Base-by-base conservation (phyloP, 2,113 vertebrate genomes). In the Galbula dea region DNA sequence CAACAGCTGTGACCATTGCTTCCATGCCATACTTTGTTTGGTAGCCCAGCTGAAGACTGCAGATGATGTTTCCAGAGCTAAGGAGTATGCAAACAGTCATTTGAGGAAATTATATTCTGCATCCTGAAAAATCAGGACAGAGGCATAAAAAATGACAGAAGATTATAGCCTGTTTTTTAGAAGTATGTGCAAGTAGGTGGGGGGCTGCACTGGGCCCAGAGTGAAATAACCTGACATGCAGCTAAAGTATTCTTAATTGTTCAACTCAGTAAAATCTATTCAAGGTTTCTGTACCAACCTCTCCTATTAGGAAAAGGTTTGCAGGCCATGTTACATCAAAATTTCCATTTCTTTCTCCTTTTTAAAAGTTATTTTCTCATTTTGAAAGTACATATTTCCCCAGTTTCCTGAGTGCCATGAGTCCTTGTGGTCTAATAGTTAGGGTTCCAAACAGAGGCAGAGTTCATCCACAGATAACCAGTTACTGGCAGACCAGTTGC, bases 281-380 rank as follows among this genome's bases (percentile, higher is more conserved):
- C 5, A 76, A 73, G 29, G 54, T 32, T 86, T 74, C 52, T 4
- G 6, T 67, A 52, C 20, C 29, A 52, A 41, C 2, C 10, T 79
- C 26, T 34, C 83, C 46, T 5, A 48, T 26, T 13, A 62, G 30
- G n/a, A 57, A 32, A 83, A 59, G 9, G 10, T 32, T 83, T 91
- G n/a, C 8, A 61, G 71, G 19, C 16, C 0, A 0, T 12, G 3
- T 55, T 59, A 32, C 16, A 67, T 54, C 2, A 59, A 49, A 49
- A 39, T 36, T 57, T 61, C 16, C 7, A 20, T 51, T 67, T 0
- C 19, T 65, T 90, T 63, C 54, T 7, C 15, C 84, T 83, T 18
- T 9, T 45, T n/a, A n/a, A n/a, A n/a, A n/a, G n/a, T n/a, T n/a
- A n/a, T n/a, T n/a, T 49, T 58, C 32, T 66, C 30, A 54, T 36